Percentiles rank a stretch among this genome's conserved stretches.
phyloP scores from a whole-genome alignment of 2,888 invertebrate genomes.

The Diadromus collaris region DNA sequence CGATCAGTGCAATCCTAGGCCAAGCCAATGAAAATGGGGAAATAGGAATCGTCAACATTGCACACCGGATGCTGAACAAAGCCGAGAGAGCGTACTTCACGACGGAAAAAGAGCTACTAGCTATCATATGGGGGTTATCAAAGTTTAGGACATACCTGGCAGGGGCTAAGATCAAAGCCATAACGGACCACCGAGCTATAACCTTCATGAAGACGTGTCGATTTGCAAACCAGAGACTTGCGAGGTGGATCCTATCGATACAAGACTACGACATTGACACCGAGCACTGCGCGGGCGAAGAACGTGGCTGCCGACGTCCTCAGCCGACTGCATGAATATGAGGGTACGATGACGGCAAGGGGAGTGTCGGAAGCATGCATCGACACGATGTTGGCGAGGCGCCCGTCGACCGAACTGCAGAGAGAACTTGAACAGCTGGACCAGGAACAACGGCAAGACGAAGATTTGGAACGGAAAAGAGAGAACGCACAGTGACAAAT shows the following conservation, averaged over 20 bases:
- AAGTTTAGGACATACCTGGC: conserved; percentile 55
- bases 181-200: no score
- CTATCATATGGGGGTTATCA: conserved; percentile 60
- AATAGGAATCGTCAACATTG: conserved; percentile 52
- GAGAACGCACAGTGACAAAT: neutral
- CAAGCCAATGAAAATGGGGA: conserved; percentile 23
- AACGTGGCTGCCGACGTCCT: neutral
- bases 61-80: conserved; percentile 46
- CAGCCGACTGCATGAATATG: neutral
- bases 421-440: neutral
- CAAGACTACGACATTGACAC: no score
- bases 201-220: neutral
- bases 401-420: neutral
- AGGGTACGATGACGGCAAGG: neutral
- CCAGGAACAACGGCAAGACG: neutral
- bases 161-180: conserved; percentile 57
- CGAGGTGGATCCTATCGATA: neutral
- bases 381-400: neutral
- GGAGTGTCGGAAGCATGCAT: neutral
- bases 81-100: conserved; percentile 62
- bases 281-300: neutral
- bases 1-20: conserved; percentile 16
- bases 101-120: conserved; percentile 66
- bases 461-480: neutral
- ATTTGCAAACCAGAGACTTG: neutral